Conservation (phyloP, 2,797 vertebrate genomes). For the Falco novaeseelandiae region DNA sequence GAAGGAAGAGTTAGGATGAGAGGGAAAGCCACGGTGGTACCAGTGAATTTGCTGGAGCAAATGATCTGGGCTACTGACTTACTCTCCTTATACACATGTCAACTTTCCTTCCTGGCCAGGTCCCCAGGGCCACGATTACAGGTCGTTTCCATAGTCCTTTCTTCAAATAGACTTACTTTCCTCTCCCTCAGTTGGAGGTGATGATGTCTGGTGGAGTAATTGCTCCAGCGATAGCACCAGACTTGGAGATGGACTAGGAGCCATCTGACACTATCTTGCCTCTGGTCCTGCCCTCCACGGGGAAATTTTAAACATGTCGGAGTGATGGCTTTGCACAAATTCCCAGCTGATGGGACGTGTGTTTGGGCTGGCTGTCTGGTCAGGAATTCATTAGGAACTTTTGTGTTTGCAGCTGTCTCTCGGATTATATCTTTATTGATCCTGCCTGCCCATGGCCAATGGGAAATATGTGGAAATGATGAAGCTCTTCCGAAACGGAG, state of each 20-base stretch:
- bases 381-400: slow-evolving; percentile 74
- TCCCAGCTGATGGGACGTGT: slow-evolving; percentile 30
- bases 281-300: background rate
- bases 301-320: slow-evolving; percentile 51
- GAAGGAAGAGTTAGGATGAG: background rate
- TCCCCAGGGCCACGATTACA: background rate
- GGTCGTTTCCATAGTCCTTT: background rate
- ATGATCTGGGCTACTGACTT: background rate
- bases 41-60: background rate
- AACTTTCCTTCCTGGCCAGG: background rate
- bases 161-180: background rate
- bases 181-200: background rate
- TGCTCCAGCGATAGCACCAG: background rate
- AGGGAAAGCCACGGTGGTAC: background rate
- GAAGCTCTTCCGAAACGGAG: slow-evolving; percentile 68
- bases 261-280: background rate
- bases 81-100: background rate
- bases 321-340: slow-evolving; percentile 52
- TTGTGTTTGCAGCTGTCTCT: slow-evolving; percentile 70
- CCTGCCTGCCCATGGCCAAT: slow-evolving; percentile 68
- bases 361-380: slow-evolving; percentile 57
- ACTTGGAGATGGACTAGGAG: background rate
- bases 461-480: slow-evolving; percentile 74
- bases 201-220: slow-evolving; percentile 1
- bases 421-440: slow-evolving; percentile 77